Evolutionary conservation across 1,140 invertebrate genomes (phyloP).

Genomic region (Megalonaias nervosa): DNA sequence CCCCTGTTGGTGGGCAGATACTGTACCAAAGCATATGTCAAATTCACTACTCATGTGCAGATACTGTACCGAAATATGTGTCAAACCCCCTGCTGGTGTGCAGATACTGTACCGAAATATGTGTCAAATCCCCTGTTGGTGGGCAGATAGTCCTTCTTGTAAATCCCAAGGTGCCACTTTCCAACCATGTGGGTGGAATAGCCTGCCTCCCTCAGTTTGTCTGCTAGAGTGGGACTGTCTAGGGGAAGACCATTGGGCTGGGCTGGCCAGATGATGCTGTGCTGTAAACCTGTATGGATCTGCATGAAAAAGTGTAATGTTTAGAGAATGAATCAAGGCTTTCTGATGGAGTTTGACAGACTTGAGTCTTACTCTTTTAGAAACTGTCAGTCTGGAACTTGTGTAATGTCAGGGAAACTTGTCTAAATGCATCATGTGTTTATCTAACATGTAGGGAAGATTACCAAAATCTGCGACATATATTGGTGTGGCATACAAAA

Average conservation of each 20-base stretch:
- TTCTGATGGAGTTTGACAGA: no score
- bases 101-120: conserved; percentile 40
- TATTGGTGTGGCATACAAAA: no score
- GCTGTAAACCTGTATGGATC: conserved; percentile 61
- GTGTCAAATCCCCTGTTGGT: conserved; percentile 67
- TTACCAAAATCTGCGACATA: no score
- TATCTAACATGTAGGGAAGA: no score
- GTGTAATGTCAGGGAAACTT: no score
- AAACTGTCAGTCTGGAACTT: no score
- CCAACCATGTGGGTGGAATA: conserved; percentile 68
- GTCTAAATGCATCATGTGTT: no score
- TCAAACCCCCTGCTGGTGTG: conserved; percentile 68
- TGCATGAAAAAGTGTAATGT: conserved; percentile 7
- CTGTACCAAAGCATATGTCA: no score
- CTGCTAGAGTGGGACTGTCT: conserved; percentile 62
- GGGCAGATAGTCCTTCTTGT: conserved; percentile 62
- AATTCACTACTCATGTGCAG: conserved; percentile 66
- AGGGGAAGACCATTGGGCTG: conserved; percentile 61
- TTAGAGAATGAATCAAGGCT: no score
- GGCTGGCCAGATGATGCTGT: conserved; percentile 48
- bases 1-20: conserved; percentile 64
- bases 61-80: no score
- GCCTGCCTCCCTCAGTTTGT: conserved; percentile 56
- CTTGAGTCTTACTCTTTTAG: no score
- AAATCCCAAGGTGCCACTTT: conserved; percentile 71